Conservation (phyloP, 2,113 vertebrate species). For the Campylomormyrus tamandua region DNA sequence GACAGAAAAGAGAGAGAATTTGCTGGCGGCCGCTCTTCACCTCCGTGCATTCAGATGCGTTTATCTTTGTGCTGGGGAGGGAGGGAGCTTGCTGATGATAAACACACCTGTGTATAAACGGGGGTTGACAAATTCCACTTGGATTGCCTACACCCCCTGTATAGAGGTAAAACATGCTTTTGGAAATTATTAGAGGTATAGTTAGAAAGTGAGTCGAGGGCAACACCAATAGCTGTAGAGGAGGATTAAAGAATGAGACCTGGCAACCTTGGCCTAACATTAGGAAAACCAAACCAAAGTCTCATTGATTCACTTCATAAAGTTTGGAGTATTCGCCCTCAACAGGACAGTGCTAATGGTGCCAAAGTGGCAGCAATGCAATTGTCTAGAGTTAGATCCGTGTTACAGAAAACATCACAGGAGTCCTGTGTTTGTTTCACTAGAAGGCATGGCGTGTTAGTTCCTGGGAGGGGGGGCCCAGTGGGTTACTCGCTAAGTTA, state of each 20-base stretch:
- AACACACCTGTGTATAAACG: neutral
- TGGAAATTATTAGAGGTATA: neutral
- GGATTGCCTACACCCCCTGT: neutral
- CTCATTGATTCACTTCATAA: neutral
- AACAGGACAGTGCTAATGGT: neutral
- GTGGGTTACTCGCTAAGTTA: neutral
- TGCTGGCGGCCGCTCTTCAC: neutral
- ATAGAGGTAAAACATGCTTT: neutral
- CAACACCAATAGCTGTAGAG: neutral
- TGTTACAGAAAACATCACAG: neutral
- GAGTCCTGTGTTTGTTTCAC: neutral
- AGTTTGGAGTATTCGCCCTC: neutral
- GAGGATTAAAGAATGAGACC: neutral
- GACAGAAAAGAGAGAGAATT: neutral
- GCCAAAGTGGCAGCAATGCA: neutral
- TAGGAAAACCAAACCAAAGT: neutral
- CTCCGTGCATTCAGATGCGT: neutral
- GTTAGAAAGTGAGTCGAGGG: neutral
- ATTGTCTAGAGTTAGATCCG: neutral
- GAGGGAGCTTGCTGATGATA: neutral
- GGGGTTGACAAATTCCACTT: neutral
- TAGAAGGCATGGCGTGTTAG: neutral
- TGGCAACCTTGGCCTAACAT: neutral
- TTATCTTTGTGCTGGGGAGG: neutral
- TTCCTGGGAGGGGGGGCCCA: neutral